Conservation (phyloP, 92 coral and sea anemone genomes). For the Meandrina meandrites region DNA sequence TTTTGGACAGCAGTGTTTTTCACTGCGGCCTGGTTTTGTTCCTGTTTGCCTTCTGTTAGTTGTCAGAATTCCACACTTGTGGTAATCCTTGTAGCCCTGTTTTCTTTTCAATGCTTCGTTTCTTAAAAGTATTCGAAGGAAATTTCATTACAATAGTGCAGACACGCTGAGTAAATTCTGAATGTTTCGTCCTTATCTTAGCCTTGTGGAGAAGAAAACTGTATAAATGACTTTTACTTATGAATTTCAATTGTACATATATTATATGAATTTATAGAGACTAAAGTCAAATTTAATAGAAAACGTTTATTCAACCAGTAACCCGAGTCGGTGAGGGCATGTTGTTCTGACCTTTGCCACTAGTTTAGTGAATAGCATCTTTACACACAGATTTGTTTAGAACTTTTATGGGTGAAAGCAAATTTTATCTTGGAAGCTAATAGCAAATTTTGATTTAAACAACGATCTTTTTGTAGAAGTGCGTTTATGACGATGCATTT, state of each 20-base stretch:
- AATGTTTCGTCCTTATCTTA: neutral
- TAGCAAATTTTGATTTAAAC: neutral
- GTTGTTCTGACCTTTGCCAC: too few species aligned
- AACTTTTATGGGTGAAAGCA: neutral
- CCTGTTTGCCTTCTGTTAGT: neutral
- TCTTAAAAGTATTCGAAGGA: neutral
- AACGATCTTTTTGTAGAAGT: neutral
- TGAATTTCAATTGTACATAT: slow-evolving; percentile 14
- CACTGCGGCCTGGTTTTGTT: neutral
- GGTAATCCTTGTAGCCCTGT: neutral
- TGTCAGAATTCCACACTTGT: neutral
- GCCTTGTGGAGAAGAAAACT: neutral
- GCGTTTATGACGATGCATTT: neutral
- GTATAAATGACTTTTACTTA: slow-evolving; percentile 7
- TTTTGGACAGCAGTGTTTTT: neutral
- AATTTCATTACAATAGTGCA: neutral
- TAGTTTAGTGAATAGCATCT: too few species aligned
- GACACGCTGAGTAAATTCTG: neutral
- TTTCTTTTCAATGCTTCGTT: neutral
- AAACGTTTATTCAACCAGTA: neutral
- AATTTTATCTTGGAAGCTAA: slow-evolving; percentile 4
- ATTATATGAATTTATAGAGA: slow-evolving; percentile 1
- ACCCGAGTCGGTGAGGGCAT: neutral
- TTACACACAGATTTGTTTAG: neutral
- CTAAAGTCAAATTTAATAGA: neutral